Evolutionary conservation across 2,113 vertebrate genomes (phyloP), one percentile per base, ranked within the genome.

Genomic region (Platichthys flesus): DNA sequence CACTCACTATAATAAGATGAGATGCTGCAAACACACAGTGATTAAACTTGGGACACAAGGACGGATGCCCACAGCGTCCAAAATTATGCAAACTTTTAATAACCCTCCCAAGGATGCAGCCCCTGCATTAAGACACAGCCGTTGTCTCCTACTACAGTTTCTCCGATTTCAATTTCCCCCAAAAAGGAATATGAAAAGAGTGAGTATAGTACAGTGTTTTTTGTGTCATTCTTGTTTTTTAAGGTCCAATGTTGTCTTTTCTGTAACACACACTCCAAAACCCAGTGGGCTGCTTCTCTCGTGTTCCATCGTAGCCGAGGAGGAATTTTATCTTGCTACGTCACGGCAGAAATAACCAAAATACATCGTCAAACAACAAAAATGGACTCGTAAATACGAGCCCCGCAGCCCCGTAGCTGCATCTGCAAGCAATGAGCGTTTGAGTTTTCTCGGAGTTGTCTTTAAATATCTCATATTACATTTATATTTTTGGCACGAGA

Each of bases 401-500:
- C 31, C 49, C 23, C 16, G 8, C 13, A 74, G 79, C 60, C 20
- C n/a, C n/a, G 63, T 73, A 68, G 83, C 69, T 58, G 68, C 31
- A n/a, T 64, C 40, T 67, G 45, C 42, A 54, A 23, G 65, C 71
- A 70, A 75, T 54, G 28, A 71, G 81, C 14, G 66, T 42, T 57
- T 82, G 85, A 78, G 85, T 78, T 82, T 80, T 31, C 16, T 31
- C 12, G 83, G 82, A 21, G 20, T 78, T 84, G 77, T 78, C 73
- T 76, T 87, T 69, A 79, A 90, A 84, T 70, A 84, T 67, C 85
- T 80, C 47, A n/a, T 74, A 73, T 85, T 80, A n/a, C 71, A 60
- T 83, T 78, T 79, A 63, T 78, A 79, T 86, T 86, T 89, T 82
- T 88, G 82, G 85, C 85, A 73, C 56, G 35, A 79, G 66, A 72